Conservation (phyloP, 2,797 vertebrate genomes). For the Numenius phaeopus region DNA sequence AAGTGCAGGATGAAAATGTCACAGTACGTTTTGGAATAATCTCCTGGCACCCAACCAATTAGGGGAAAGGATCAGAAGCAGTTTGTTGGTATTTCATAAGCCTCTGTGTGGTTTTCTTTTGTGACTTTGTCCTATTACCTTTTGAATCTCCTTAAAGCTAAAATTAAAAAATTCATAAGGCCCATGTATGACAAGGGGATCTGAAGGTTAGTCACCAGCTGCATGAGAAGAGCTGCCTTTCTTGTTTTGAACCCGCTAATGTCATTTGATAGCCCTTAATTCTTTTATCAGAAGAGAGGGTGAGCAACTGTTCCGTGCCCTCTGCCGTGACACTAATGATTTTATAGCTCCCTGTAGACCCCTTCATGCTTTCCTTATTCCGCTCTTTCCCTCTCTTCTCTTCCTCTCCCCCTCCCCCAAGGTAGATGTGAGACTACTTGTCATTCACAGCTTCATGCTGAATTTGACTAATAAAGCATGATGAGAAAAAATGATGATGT, state of each 20-base stretch:
- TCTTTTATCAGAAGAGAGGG: background rate
- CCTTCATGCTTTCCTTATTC: background rate
- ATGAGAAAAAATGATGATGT: conserved; percentile 1
- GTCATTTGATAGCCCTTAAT: background rate
- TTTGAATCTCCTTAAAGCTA: background rate
- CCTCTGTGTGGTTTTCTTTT: background rate
- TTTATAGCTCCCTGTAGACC: background rate
- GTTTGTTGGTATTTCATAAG: background rate
- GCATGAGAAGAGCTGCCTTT: background rate
- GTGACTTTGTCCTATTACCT: background rate
- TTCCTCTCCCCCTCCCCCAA: background rate
- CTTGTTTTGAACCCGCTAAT: background rate
- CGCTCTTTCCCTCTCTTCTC: background rate
- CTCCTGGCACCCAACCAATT: background rate
- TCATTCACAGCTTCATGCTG: conserved; percentile 16
- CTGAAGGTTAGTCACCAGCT: background rate
- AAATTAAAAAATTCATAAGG: background rate
- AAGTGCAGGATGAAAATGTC: background rate
- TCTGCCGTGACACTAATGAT: background rate
- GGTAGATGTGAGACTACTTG: conserved; percentile 2
- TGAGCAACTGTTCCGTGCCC: background rate
- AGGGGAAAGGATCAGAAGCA: background rate
- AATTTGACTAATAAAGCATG: conserved; percentile 19
- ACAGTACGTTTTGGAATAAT: background rate
- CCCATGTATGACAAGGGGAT: background rate